phyloP scores from a whole-genome alignment of 2,888 invertebrate genomes.

The Caenorhabditis sp. region DNA sequence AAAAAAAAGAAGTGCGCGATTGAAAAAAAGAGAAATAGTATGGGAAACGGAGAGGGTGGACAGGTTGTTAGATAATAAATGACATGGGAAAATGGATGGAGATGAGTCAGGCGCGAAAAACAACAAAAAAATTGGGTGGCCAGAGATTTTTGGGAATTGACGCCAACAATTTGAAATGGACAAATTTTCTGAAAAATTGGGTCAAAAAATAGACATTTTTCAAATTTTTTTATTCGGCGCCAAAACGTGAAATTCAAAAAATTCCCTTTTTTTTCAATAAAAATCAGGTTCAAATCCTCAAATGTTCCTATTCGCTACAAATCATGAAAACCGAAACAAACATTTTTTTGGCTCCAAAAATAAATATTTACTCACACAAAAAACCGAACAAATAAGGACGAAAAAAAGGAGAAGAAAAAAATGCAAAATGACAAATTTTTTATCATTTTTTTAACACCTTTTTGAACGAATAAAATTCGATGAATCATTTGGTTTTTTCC shows the following conservation, averaged over 20 bases:
- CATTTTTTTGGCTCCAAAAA: neutral
- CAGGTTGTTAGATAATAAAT: neutral
- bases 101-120: no score
- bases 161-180: no score
- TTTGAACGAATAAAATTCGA: neutral
- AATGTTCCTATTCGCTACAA: no score
- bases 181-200: neutral
- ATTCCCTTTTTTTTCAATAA: no score
- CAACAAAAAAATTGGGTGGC: no score
- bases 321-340: neutral
- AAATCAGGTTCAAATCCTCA: no score
- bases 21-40: neutral
- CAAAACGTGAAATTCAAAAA: no score
- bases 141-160: no score
- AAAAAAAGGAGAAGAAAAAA: constrained; percentile 1
- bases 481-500: neutral
- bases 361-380: neutral
- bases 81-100: neutral
- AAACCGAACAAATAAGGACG: neutral
- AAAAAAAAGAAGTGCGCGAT: constrained; percentile 1
- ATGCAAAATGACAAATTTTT: constrained; percentile 11
- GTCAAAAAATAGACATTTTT: neutral
- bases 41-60: neutral
- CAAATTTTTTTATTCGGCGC: neutral
- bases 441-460: constrained; percentile 5